Evolutionary conservation across 1,140 invertebrate species (phyloP).

Genomic region (Venustaconcha ellipsiformis): DNA sequence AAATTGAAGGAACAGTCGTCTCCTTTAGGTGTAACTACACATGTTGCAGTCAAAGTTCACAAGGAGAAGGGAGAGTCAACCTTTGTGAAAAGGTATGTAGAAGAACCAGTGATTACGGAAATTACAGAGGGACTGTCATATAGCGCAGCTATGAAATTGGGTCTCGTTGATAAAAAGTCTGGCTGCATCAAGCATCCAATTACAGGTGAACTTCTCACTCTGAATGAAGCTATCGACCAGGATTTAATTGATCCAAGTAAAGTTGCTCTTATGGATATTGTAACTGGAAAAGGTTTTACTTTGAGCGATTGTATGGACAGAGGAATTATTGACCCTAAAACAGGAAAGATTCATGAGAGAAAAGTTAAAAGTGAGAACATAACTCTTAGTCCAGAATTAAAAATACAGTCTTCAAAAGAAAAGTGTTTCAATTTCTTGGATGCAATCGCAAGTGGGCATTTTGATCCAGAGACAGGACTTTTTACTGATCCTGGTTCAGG

Average conservation of each 20-base stretch:
- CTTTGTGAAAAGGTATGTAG: slow-evolving; percentile 8
- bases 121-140: slow-evolving; percentile 53
- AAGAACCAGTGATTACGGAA: slow-evolving; percentile 7
- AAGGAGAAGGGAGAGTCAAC: slow-evolving; percentile 9
- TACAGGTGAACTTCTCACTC: slow-evolving; percentile 79
- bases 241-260: slow-evolving; percentile 78
- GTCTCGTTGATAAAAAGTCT: slow-evolving; percentile 80
- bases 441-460: slow-evolving; percentile 84
- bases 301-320: slow-evolving; percentile 66
- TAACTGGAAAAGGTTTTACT: slow-evolving; percentile 45
- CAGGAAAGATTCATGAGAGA: slow-evolving; percentile 64
- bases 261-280: slow-evolving; percentile 68
- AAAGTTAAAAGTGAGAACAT: slow-evolving; percentile 41
- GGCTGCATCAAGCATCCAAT: slow-evolving; percentile 85
- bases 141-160: slow-evolving; percentile 72
- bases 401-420: slow-evolving; percentile 43
- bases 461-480: slow-evolving; percentile 82
- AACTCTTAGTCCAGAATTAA: slow-evolving; percentile 36
- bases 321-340: slow-evolving; percentile 64
- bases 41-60: slow-evolving; percentile 13
- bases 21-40: slow-evolving; percentile 22
- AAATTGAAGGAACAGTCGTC: slow-evolving; percentile 21
- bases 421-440: slow-evolving; percentile 77
- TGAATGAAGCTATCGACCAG: slow-evolving; percentile 84
- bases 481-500: slow-evolving; percentile 84